Percentiles rank a stretch among this genome's conserved stretches.
These are phyloP conservation scores for Peromyscus maniculatus DNA, from an alignment of 2,113 vertebrate species.

Conservation along the genomic window DNA sequence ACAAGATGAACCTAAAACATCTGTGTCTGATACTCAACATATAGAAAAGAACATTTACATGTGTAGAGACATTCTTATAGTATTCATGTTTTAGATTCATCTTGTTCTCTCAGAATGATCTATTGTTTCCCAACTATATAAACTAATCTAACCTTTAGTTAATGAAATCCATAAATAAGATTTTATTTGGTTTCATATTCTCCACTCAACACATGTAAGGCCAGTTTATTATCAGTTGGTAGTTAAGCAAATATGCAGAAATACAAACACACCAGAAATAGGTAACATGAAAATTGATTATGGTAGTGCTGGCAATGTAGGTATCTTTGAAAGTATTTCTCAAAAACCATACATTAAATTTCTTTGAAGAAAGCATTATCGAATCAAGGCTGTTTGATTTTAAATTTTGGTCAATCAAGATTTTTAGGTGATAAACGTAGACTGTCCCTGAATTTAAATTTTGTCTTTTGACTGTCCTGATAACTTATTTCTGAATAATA, in stretches of 20 bases:
- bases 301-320: conserved; percentile 45
- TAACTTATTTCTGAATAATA: conserved; percentile 65
- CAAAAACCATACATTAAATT: conserved; percentile 76
- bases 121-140: background rate
- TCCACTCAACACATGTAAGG: background rate
- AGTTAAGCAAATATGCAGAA: background rate
- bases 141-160: background rate
- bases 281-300: background rate
- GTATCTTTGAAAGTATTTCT: conserved; percentile 74
- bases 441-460: conserved; percentile 66
- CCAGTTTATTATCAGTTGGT: background rate
- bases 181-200: background rate
- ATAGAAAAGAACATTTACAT: background rate
- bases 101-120: background rate
- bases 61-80: background rate
- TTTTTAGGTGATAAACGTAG: conserved; percentile 63
- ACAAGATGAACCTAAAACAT: background rate
- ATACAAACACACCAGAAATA: too few relatives aligned
- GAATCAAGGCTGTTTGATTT: background rate
- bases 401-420: conserved; percentile 81
- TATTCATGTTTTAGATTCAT: background rate
- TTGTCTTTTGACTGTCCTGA: conserved; percentile 57
- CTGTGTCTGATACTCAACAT: background rate
- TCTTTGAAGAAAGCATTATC: background rate
- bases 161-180: background rate